phyloP scores from a whole-genome alignment of 2,888 invertebrate species.

The Lumbricus terrestris region DNA sequence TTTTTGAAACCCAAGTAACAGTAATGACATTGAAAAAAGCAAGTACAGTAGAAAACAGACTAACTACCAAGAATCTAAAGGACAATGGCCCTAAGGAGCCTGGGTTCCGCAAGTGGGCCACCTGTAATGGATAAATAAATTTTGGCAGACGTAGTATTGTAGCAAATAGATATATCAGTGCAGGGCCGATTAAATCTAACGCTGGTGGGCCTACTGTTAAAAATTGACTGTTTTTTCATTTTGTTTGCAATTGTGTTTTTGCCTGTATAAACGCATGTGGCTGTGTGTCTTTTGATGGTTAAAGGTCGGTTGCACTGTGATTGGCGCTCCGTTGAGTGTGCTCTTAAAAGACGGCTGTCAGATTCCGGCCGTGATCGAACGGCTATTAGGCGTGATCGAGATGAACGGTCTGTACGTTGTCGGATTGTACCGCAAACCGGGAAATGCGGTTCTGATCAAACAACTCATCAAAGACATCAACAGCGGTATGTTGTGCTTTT shows the following conservation, averaged over 20 bases:
- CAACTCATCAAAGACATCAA: conserved; percentile 50
- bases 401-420: conserved; percentile 87
- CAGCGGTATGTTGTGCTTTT: conserved; percentile 19
- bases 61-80: too few species aligned
- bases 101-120: too few species aligned
- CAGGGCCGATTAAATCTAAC: not conserved
- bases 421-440: conserved; percentile 84
- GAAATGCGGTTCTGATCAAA: conserved; percentile 60
- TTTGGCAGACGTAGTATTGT: too few species aligned
- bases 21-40: too few species aligned
- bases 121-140: too few species aligned
- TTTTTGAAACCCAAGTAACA: too few species aligned
- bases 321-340: conserved; percentile 76
- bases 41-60: too few species aligned
- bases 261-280: not conserved
- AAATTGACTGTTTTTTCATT: not conserved
- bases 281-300: not conserved
- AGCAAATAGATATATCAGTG: not conserved
- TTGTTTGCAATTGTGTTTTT: not conserved
- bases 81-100: too few species aligned
- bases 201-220: not conserved
- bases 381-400: conserved; percentile 84
- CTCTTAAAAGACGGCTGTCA: conserved; percentile 66
- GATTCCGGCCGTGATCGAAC: conserved; percentile 84
- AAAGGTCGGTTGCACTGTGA: conserved; percentile 62